Base-by-base conservation (phyloP, 2,797 vertebrate species). In the Microctenopoma steveboyesi region DNA sequence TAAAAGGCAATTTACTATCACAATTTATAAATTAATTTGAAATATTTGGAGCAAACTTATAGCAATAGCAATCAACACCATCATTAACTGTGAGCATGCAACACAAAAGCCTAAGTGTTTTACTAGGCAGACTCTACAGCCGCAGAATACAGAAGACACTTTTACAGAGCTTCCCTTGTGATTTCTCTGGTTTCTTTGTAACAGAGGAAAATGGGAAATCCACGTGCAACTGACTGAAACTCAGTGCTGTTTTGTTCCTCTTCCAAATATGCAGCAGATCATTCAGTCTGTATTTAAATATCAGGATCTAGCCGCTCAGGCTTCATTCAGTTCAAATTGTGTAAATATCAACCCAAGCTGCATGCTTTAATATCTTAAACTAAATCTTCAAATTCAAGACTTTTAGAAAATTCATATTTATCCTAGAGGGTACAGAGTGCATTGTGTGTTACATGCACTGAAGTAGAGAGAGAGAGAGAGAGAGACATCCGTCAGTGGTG, bases 131-230 rank as follows among this genome's bases (percentile, higher is more conserved):
- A 46, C 30, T 64, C 11, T 28, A 68, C 6, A 33, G 33, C 55
- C 47, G 7, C 49, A 63, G 51, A 52, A 74, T 22, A 78, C 57
- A 62, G 56, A 66, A 28, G 42, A 78, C 45, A 69, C 60, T 69
- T 58, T 65, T 66, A 50, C 69, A 57, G 60, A 72, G 59, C 85
- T 61, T 79, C 80, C 76, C 72, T 48, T 78, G 79, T 86, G 82
- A 83, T 73, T 83, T 85, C 78, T 80, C 63, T 81, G 80, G 75
- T 79, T 77, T 57, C 74, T 76, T 77, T 82, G 66, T 75, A 86
- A 83, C 51, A 69, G 62, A 56, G 60, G 49, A 53, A 81, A 76
- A 84, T 72, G 42, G 63, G 25, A 74, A 74, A 79, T 64, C 68
- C 71, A 73, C 65, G 51, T 67, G 51, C 18, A 66, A 45, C 50